Evolutionary conservation across 64 coral and sea anemone species (phyloP).

Genomic region (Pocillopora damicornis): DNA sequence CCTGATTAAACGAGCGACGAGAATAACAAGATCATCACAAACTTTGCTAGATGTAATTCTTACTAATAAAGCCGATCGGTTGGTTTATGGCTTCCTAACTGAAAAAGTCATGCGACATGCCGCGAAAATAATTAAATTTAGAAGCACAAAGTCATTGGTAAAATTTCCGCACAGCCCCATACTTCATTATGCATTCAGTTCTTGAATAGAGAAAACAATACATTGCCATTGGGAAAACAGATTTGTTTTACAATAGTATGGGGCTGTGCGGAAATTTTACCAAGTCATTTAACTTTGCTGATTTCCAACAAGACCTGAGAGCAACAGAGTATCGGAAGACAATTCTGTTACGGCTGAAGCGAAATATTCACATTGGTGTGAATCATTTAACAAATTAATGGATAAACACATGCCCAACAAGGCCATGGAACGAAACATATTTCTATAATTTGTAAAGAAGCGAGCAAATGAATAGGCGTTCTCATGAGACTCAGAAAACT

Average conservation of each 20-base stretch:
- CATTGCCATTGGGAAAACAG: too few species aligned
- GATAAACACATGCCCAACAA: constrained; percentile 31
- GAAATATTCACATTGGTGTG: constrained; percentile 14
- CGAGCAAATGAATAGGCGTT: constrained; percentile 18
- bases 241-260: too few species aligned
- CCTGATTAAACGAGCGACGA: not conserved
- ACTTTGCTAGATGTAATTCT: constrained; percentile 51
- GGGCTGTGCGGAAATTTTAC: too few species aligned
- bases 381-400: not conserved
- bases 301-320: constrained; percentile 21
- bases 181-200: too few species aligned
- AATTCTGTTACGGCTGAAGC: not conserved
- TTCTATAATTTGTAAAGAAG: constrained; percentile 14
- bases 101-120: constrained; percentile 15
- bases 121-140: constrained; percentile 51
- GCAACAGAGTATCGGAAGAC: not conserved
- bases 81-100: constrained; percentile 40
- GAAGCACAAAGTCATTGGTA: constrained; percentile 52
- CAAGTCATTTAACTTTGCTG: not conserved
- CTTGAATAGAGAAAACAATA: too few species aligned
- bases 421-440: not conserved
- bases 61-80: constrained; percentile 31
- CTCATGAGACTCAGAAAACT: constrained; percentile 11
- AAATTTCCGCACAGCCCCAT: too few species aligned
- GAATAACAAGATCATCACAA: constrained; percentile 34